Conservation (phyloP, 2,113 vertebrate genomes). For the Eretmochelys imbricata region DNA sequence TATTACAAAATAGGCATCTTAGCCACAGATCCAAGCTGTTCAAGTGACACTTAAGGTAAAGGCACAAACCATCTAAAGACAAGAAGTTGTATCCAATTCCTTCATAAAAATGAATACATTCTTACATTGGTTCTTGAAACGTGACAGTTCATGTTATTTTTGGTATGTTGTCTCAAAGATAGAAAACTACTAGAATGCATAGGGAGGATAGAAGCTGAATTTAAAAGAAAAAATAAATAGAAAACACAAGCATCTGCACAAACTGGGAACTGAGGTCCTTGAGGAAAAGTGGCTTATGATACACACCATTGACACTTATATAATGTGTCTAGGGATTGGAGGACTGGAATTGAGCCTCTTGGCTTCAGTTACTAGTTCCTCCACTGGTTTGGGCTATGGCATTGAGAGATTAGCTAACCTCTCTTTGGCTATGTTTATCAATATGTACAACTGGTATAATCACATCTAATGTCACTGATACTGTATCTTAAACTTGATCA, state of each 20-base stretch:
- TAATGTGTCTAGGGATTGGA: background rate
- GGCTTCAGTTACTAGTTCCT: background rate
- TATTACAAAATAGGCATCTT: background rate
- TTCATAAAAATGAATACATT: background rate
- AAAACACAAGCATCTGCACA: too few relatives aligned
- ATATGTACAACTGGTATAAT: background rate
- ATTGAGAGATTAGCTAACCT: background rate
- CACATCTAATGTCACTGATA: background rate
- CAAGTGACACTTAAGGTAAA: background rate
- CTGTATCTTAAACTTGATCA: too few relatives aligned
- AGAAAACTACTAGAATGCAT: too few relatives aligned
- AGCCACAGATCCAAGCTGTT: background rate
- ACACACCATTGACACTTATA: background rate
- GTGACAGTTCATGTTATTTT: too few relatives aligned
- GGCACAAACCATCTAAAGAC: background rate
- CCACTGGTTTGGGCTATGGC: background rate
- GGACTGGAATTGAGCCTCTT: background rate
- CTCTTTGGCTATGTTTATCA: background rate
- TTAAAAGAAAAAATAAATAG: too few relatives aligned
- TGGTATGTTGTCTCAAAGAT: too few relatives aligned
- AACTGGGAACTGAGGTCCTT: too few relatives aligned
- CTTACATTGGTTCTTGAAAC: too few relatives aligned
- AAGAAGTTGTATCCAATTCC: background rate
- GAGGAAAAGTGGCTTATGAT: too few relatives aligned
- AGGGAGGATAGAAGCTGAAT: too few relatives aligned